phyloP scores from a whole-genome alignment of 2,797 vertebrate species.

The Hydrophis major region DNA sequence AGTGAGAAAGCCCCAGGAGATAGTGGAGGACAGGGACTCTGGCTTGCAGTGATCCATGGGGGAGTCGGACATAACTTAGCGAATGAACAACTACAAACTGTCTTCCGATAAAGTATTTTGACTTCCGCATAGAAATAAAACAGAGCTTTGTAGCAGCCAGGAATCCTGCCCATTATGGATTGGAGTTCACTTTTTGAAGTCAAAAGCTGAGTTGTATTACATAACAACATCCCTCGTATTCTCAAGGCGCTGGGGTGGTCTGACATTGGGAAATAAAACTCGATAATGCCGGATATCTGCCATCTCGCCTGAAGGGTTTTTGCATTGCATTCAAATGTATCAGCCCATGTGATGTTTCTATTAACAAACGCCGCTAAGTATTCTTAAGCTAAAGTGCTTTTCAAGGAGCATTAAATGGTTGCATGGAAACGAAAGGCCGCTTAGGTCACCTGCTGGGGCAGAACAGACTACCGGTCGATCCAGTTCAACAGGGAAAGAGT shows the following conservation, averaged over 20 bases:
- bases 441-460: conserved; percentile 42
- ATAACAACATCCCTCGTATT: background rate
- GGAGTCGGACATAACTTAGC: background rate
- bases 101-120: background rate
- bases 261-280: background rate
- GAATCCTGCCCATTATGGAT: background rate
- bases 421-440: background rate
- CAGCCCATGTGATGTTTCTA: background rate
- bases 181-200: background rate
- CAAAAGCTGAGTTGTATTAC: background rate
- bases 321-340: background rate
- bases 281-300: background rate
- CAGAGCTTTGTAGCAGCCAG: background rate
- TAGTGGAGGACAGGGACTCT: background rate
- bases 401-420: background rate
- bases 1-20: background rate
- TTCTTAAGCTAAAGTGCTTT: background rate
- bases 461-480: background rate
- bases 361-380: background rate
- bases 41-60: too few species aligned
- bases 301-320: background rate
- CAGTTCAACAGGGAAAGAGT: background rate
- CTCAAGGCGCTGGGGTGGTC: background rate
- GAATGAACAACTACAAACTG: background rate
- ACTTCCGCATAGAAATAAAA: background rate